phyloP scores from a whole-genome alignment of 2,888 invertebrate genomes.

The Onchidella celtica region DNA sequence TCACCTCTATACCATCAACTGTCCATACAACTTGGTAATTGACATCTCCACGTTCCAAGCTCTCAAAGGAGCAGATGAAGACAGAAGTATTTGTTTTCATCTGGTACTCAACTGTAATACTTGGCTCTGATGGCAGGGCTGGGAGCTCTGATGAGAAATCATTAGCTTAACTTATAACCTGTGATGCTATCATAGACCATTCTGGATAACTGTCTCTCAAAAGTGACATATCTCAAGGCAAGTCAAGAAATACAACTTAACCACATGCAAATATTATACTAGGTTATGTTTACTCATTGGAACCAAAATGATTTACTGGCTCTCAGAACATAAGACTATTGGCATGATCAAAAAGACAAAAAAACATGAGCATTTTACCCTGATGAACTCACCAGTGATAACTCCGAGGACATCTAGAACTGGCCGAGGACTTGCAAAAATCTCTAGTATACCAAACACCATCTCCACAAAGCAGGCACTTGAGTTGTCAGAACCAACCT shows the following conservation, averaged over 20 bases:
- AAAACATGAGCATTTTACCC: no score
- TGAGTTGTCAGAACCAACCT: constrained; percentile 33
- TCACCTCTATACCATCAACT: constrained; percentile 35
- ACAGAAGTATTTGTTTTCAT: constrained; percentile 29
- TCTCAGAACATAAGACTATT: no score
- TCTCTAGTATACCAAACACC: constrained; percentile 54
- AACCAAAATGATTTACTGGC: no score
- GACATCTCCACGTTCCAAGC: constrained; percentile 50
- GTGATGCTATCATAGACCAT: no score
- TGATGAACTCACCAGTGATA: constrained; percentile 52
- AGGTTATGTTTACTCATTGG: no score
- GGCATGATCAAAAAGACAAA: no score
- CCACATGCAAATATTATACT: no score
- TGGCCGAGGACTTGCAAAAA: constrained; percentile 52
- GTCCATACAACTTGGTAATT: constrained; percentile 51
- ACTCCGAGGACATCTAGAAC: constrained; percentile 52
- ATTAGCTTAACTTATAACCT: background rate
- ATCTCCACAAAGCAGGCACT: constrained; percentile 44
- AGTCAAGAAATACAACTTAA: no score
- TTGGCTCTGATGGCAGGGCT: constrained; percentile 47
- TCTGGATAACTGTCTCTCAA: no score
- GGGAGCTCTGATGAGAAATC: constrained; percentile 49
- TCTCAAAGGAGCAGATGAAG: constrained; percentile 52
- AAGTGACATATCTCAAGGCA: no score
- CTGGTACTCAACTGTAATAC: constrained; percentile 44